Evolutionary conservation across 2,797 vertebrate species (phyloP).

Genomic region (Pteronotus mesoamericanus): DNA sequence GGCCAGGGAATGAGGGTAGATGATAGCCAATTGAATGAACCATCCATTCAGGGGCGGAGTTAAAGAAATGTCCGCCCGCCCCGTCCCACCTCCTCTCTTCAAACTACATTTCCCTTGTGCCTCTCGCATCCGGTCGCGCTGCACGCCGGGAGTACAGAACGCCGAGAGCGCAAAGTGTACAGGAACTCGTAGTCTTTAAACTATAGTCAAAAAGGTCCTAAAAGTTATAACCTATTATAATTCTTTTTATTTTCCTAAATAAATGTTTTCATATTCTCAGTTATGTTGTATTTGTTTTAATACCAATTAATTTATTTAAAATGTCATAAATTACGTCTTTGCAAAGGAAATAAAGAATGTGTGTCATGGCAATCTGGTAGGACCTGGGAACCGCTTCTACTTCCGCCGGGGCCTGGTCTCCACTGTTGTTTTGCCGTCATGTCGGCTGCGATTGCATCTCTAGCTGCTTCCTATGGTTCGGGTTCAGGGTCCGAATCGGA

Average conservation of each 20-base stretch:
- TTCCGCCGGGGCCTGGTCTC: slow-evolving; percentile 71
- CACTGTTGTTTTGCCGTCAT: slow-evolving; percentile 80
- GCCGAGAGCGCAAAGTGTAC: not conserved
- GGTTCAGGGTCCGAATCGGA: slow-evolving; percentile 92
- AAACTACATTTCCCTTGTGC: slow-evolving; percentile 72
- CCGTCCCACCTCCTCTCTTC: rapidly evolving
- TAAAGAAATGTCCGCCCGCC: not conserved
- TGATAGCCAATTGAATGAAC: slow-evolving; percentile 71
- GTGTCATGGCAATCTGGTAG: slow-evolving; percentile 32
- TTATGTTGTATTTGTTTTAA: rapidly evolving
- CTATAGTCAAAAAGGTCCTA: slow-evolving; percentile 36
- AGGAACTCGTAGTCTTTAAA: slow-evolving; percentile 29
- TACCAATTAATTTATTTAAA: not conserved
- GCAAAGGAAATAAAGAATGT: not conserved
- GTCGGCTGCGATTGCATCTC: slow-evolving; percentile 87
- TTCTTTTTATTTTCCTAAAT: not conserved
- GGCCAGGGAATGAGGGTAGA: slow-evolving; percentile 63
- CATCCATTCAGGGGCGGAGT: slow-evolving; percentile 55
- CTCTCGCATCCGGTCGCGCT: not conserved
- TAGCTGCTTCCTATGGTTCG: slow-evolving; percentile 93
- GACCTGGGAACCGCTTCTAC: slow-evolving; percentile 54
- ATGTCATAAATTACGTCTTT: not conserved
- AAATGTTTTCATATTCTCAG: not conserved
- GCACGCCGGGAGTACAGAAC: slow-evolving; percentile 35
- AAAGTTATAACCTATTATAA: not conserved